Evolutionary conservation across 2,113 vertebrate species (phyloP), one percentile per base, ranked within the genome.

Genomic region (Excalfactoria chinensis): DNA sequence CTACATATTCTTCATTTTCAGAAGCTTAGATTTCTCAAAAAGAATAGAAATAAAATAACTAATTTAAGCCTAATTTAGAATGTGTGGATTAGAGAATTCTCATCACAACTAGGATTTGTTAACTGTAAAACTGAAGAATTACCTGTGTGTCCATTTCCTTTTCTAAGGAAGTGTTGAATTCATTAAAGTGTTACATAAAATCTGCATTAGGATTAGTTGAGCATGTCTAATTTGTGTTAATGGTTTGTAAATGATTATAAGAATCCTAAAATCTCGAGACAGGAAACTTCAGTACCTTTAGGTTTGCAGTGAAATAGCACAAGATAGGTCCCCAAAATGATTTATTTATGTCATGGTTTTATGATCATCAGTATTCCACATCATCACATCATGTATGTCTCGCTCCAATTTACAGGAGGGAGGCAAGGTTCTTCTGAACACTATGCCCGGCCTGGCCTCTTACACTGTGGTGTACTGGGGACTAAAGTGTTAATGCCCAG

Each of bases 261-360:
- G 15, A 63, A 37, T 68, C 48, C n/a, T 28, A 68, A 91, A 67
- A 75, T 41, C 28, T 26, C 66, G 4, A 85, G 30, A 70, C 7
- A 20, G 6, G 35, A 85, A 82, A 10, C 2, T 44, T 74, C 19
- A 21, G 5, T 79, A 21, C 2, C 43, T 16, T 3, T 49, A 2
- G 43, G 7, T 70, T 85, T 67, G 11, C 30, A 67, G 28, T 41
- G 34, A 84, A 89, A 68, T 2, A 4, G 41, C 71, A 44, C 0
- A 82, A 78, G 15, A 41, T 1, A 1, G 71, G 30, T 0, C 11
- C 9, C 1, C 0, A 11, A 32, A 56, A 40, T 25, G 43, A 75
- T 3, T 28, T 8, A n/a, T n/a, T n/a, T n/a, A n/a, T n/a, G n/a
- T n/a, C n/a, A n/a, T n/a, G n/a, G n/a, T n/a, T n/a, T n/a, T n/a